Conservation (phyloP, 2,797 vertebrate species). For the Anguilla obscura region DNA sequence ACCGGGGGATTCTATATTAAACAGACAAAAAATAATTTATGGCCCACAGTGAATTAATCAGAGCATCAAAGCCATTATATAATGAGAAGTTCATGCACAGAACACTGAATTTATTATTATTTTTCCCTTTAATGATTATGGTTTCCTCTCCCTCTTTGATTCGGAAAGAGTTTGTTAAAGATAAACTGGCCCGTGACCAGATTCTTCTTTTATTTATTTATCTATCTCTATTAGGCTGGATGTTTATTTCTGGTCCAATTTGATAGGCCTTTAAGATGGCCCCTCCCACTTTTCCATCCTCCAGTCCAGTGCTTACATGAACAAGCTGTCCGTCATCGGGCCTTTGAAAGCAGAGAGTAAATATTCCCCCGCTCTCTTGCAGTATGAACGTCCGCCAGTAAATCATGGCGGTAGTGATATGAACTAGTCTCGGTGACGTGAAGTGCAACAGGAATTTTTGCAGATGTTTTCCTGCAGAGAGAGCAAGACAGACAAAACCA, state of each 20-base stretch:
- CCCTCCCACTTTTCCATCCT: neutral
- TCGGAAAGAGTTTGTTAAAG: neutral
- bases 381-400: neutral
- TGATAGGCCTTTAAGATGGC: neutral
- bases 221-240: neutral
- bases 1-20: neutral
- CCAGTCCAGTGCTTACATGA: neutral
- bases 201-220: neutral
- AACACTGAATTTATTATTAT: conserved; percentile 18
- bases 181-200: conserved; percentile 10
- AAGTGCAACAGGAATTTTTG: neutral
- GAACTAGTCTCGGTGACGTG: neutral
- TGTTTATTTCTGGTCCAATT: neutral
- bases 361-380: neutral
- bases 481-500: neutral
- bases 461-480: neutral
- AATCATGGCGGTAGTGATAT: neutral
- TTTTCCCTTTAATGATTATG: conserved; percentile 38
- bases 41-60: conserved; percentile 24
- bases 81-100: conserved; percentile 15
- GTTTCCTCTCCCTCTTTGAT: neutral
- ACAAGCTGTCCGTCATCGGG: neutral
- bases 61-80: conserved; percentile 30
- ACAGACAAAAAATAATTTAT: conserved; percentile 11
- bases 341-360: neutral